A percentile compares a stretch with the other conserved stretches of the same genome.
These are phyloP conservation scores for Arge pagana DNA, from an alignment of 2,888 invertebrate species.

Conservation along the genomic window DNA sequence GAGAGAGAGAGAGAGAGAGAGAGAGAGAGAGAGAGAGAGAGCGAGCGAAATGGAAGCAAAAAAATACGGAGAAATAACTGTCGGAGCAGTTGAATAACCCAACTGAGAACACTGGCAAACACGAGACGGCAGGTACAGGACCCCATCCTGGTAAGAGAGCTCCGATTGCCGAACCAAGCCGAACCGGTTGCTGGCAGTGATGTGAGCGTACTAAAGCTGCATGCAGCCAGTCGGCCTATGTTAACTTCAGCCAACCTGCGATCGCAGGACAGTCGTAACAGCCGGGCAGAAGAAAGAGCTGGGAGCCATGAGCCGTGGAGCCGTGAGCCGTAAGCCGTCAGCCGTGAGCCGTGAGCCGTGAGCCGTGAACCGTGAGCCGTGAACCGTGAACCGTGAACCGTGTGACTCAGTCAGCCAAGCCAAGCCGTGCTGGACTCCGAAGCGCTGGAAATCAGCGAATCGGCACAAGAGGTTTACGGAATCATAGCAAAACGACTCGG, in stretches of 20 bases:
- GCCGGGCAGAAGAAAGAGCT: slow-evolving; percentile 25
- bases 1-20: slow-evolving; percentile 1
- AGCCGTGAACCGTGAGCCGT: too few relatives aligned
- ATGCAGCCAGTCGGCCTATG: slow-evolving; percentile 55
- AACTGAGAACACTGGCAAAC: too few relatives aligned
- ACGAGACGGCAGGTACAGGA: too few relatives aligned
- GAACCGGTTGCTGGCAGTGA: slow-evolving; percentile 58
- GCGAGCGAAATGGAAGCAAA: too few relatives aligned
- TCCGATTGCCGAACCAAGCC: slow-evolving; percentile 31
- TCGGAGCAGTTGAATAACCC: too few relatives aligned
- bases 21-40: too few relatives aligned
- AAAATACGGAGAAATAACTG: slow-evolving; percentile 11
- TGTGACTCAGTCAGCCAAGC: too few relatives aligned
- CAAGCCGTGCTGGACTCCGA: too few relatives aligned
- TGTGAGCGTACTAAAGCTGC: slow-evolving; percentile 57
- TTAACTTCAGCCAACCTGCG: slow-evolving; percentile 51
- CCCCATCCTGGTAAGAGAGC: too few relatives aligned
- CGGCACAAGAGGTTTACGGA: too few relatives aligned
- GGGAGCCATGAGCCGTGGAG: slow-evolving; percentile 46
- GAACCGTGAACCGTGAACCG: too few relatives aligned
- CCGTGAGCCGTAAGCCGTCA: slow-evolving; percentile 29
- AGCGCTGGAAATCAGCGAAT: slow-evolving; percentile 13
- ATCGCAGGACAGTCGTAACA: slow-evolving; percentile 19
- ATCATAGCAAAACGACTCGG: too few relatives aligned
- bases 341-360: slow-evolving; percentile 16